Evolutionary conservation across 2,797 vertebrate genomes (phyloP).

Genomic region (Chrysocyon brachyurus): DNA sequence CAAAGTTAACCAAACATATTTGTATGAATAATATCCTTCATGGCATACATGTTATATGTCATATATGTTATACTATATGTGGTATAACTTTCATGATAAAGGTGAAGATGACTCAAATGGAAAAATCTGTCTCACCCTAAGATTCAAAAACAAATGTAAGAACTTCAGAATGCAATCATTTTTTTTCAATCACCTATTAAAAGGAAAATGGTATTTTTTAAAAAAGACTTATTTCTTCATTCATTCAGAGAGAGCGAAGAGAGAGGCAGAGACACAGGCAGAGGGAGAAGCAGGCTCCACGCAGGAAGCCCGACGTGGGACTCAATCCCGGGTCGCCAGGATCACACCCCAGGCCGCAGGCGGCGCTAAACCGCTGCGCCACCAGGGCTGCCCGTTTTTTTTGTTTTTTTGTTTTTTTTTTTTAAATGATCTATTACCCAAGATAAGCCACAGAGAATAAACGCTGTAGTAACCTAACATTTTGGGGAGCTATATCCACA

Average conservation of each 20-base stretch:
- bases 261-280: no score
- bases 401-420: no score
- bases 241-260: no score
- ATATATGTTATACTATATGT: neutral
- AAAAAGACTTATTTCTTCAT: neutral
- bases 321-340: no score
- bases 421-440: neutral
- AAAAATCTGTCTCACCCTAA: neutral
- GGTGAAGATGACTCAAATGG: neutral
- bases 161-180: neutral
- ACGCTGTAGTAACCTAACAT: neutral
- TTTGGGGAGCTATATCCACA: neutral
- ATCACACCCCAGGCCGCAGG: no score
- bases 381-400: no score
- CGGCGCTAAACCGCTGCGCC: no score
- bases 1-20: neutral
- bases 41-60: neutral
- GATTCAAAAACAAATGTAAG: neutral
- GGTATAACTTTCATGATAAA: neutral
- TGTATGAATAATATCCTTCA: neutral
- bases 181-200: slow-evolving; percentile 24
- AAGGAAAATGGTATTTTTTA: neutral
- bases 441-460: neutral
- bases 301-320: no score
- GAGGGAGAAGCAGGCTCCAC: no score